Conservation (phyloP, 2,888 invertebrate genomes). For the Andrena bicolor region DNA sequence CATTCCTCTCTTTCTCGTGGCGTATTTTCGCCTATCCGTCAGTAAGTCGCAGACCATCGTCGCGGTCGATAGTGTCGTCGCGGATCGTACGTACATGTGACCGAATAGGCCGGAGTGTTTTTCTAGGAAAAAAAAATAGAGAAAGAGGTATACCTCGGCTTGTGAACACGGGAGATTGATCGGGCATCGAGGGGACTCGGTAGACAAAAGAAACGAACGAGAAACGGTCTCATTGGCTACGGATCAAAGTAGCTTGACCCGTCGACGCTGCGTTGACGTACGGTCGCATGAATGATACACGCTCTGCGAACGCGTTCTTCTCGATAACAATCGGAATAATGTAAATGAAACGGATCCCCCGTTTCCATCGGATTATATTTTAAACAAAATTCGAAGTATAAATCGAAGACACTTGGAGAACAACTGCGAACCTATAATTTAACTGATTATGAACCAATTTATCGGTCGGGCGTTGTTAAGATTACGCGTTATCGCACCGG, state of each 20-base stretch:
- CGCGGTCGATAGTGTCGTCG: slow-evolving; percentile 49
- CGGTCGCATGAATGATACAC: not conserved
- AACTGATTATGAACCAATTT: too few species aligned
- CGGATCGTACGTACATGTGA: slow-evolving; percentile 24
- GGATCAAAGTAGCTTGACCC: slow-evolving; percentile 23
- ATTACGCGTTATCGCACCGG: too few species aligned
- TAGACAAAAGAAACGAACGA: slow-evolving; percentile 13
- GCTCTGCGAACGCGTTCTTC: not conserved
- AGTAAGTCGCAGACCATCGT: slow-evolving; percentile 63
- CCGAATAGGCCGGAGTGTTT: slow-evolving; percentile 40
- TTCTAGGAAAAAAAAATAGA: not conserved
- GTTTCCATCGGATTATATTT: slow-evolving; percentile 3
- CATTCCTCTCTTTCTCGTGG: slow-evolving; percentile 54
- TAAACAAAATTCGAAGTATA: too few species aligned
- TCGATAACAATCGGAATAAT: not conserved
- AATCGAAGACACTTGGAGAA: too few species aligned
- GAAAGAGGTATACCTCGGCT: slow-evolving; percentile 9
- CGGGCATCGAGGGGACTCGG: not conserved
- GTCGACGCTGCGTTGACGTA: not conserved
- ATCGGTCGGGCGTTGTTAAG: too few species aligned
- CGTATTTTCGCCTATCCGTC: slow-evolving; percentile 61
- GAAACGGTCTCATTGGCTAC: slow-evolving; percentile 9
- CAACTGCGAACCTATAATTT: too few species aligned
- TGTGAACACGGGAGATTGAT: slow-evolving; percentile 35
- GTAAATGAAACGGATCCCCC: not conserved